Conservation (phyloP, 2,888 invertebrate species). For the Rhagium mordax region DNA sequence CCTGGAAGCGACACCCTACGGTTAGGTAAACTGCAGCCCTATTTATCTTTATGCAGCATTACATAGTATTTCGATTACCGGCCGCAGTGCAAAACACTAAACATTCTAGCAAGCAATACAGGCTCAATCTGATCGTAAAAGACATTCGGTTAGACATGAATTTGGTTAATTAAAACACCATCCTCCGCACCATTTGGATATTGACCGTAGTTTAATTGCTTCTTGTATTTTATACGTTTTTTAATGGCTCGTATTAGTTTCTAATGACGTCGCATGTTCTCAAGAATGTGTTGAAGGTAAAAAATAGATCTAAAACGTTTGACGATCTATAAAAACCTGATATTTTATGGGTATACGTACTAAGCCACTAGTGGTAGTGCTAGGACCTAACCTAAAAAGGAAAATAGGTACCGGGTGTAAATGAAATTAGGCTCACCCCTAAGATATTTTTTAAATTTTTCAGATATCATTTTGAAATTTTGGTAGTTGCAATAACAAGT, state of each 20-base stretch:
- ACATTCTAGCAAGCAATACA: conserved; percentile 48
- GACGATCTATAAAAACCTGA: no score
- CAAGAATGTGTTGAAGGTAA: neutral
- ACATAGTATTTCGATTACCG: conserved; percentile 70
- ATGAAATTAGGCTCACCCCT: no score
- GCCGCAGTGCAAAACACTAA: conserved; percentile 64
- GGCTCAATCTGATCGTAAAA: conserved; percentile 44
- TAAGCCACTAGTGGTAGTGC: no score
- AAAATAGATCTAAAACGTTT: no score
- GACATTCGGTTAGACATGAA: conserved; percentile 47
- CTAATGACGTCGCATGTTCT: neutral
- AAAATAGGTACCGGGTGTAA: no score
- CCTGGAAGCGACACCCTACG: conserved; percentile 52
- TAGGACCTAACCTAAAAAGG: no score
- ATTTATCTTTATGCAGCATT: conserved; percentile 68
- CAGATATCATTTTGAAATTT: no score
- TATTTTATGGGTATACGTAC: no score
- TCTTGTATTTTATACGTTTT: neutral
- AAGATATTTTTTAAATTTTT: no score
- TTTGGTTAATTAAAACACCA: conserved; percentile 54
- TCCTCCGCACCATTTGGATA: conserved; percentile 22
- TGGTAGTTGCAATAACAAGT: no score
- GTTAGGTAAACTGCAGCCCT: conserved; percentile 64
- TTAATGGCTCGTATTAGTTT: neutral
- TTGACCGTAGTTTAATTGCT: neutral